Percentiles rank a stretch among this genome's conserved stretches.
Evolutionary conservation across 2,888 invertebrate species (phyloP).

Genomic region (Dione juno): DNA sequence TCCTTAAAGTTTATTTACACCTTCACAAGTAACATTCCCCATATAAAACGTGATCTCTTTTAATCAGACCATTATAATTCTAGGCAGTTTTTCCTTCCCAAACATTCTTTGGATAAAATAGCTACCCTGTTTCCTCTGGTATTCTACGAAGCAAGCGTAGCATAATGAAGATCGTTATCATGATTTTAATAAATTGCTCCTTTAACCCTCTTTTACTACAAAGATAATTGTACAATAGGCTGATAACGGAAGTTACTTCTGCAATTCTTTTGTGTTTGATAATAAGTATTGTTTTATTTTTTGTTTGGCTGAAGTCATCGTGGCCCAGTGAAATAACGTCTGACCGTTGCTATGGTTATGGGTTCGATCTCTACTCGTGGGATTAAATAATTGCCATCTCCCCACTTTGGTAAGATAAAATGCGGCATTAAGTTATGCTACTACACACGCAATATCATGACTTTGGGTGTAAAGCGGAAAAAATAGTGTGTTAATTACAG

Average conservation of each 20-base stretch:
- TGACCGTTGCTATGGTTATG: no score
- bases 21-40: constrained; percentile 31
- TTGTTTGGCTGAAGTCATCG: background rate
- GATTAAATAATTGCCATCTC: no score
- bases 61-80: constrained; percentile 78
- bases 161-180: constrained; percentile 62
- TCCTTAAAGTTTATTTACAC: constrained; percentile 7
- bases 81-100: constrained; percentile 52
- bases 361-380: background rate
- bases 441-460: no score
- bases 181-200: constrained; percentile 67
- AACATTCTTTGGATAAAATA: constrained; percentile 33
- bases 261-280: constrained; percentile 18
- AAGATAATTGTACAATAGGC: constrained; percentile 26
- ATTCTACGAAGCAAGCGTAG: constrained; percentile 41
- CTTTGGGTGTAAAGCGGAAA: no score
- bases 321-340: no score
- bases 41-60: constrained; percentile 64
- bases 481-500: no score
- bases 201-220: constrained; percentile 39
- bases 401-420: no score
- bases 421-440: no score
- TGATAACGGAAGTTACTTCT: constrained; percentile 19
- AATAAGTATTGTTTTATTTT: constrained; percentile 4
- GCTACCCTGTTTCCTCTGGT: constrained; percentile 32